Evolutionary conservation across 2,797 vertebrate genomes (phyloP).

Genomic region (Myotis pilosus): DNA sequence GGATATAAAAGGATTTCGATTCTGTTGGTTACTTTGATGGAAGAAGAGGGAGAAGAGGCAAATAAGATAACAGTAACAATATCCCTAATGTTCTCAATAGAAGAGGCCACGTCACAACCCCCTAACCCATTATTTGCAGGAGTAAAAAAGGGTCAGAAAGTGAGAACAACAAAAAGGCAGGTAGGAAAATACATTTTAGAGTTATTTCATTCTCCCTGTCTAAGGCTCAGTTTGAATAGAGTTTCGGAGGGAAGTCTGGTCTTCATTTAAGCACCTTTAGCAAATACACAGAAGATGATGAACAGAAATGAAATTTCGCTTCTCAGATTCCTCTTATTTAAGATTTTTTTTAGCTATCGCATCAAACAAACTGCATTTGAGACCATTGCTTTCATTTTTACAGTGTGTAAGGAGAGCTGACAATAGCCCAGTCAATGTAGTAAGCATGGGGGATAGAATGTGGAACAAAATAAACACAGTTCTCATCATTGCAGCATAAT

Average conservation of each 20-base stretch:
- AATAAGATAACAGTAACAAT: background rate
- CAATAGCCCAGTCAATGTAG: too few species aligned
- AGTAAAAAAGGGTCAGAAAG: background rate
- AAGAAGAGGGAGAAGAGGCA: background rate
- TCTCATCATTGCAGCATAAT: background rate
- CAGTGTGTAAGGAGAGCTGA: background rate
- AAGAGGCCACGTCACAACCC: background rate
- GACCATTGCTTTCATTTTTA: background rate
- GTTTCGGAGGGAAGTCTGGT: background rate
- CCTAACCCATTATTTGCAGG: fast-evolving
- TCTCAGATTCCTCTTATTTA: background rate
- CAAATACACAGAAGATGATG: background rate
- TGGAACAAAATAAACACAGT: background rate
- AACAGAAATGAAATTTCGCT: background rate
- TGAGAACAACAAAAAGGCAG: background rate
- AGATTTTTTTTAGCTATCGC: background rate
- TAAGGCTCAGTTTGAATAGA: background rate
- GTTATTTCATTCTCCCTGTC: background rate
- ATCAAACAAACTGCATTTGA: background rate
- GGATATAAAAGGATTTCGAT: background rate
- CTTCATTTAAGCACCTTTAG: background rate
- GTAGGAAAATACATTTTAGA: too few species aligned
- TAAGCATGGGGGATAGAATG: background rate
- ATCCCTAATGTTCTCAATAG: background rate
- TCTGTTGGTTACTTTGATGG: background rate